A percentile compares a stretch with the other conserved stretches of the same genome.
These are phyloP conservation scores for Peribatodes rhomboidaria DNA, from an alignment of 2,888 invertebrate genomes.

Conservation along the genomic window DNA sequence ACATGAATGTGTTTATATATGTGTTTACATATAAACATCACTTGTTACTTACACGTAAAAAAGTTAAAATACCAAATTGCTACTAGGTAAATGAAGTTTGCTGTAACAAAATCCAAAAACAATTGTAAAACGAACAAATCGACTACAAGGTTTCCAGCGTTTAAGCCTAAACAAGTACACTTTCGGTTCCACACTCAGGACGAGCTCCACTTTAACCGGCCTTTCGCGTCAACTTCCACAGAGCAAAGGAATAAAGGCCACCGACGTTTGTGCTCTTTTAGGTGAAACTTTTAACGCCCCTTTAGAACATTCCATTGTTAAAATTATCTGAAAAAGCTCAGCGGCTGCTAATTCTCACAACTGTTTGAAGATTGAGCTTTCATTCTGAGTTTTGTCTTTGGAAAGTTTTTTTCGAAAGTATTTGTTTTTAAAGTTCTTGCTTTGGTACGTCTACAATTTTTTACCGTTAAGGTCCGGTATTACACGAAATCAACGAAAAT, in stretches of 20 bases:
- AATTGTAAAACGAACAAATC: constrained; percentile 22
- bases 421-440: too few species aligned
- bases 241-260: constrained; percentile 71
- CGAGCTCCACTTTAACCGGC: constrained; percentile 53
- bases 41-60: too few species aligned
- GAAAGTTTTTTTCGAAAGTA: background rate
- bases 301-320: constrained; percentile 51
- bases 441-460: too few species aligned
- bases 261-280: constrained; percentile 65
- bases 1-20: too few species aligned
- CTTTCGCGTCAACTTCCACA: constrained; percentile 65
- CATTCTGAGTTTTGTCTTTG: constrained; percentile 17
- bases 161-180: constrained; percentile 60
- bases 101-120: constrained; percentile 5
- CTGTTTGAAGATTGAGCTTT: constrained; percentile 38
- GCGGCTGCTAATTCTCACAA: constrained; percentile 45
- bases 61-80: too few species aligned
- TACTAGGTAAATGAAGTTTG: background rate
- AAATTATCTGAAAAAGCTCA: constrained; percentile 49
- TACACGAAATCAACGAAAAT: too few species aligned
- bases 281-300: constrained; percentile 58
- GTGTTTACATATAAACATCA: too few species aligned
- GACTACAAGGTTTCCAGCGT: constrained; percentile 45
- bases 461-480: too few species aligned
- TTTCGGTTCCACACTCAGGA: constrained; percentile 68